These are phyloP conservation scores for Drosophila atroscutellata DNA, from an alignment of 2,888 invertebrate genomes.

Conservation along the genomic window DNA sequence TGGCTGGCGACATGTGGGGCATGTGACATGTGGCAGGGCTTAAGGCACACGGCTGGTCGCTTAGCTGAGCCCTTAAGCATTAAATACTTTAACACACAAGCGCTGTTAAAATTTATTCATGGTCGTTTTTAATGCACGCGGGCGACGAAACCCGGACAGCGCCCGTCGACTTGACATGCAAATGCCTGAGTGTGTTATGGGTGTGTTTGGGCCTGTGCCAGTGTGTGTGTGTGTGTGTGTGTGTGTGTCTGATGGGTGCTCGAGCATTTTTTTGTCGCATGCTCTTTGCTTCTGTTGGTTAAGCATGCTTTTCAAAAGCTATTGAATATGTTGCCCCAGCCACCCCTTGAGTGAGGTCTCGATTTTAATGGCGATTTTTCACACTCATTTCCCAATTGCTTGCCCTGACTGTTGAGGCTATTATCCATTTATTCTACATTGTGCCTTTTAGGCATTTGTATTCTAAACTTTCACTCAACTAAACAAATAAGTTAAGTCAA, in stretches of 20 bases:
- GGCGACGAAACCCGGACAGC: conserved; percentile 45
- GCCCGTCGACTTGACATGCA: conserved; percentile 70
- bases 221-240: conserved; percentile 10
- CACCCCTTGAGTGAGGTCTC: conserved; percentile 32
- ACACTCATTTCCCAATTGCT: conserved; percentile 64
- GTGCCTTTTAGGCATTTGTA: background rate
- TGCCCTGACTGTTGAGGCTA: conserved; percentile 15
- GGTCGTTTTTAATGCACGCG: conserved; percentile 73
- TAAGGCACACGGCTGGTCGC: conserved; percentile 75
- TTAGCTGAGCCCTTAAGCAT: conserved; percentile 76
- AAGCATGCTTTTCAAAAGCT: conserved; percentile 76
- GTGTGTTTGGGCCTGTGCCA: conserved; percentile 14
- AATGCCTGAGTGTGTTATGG: conserved; percentile 49
- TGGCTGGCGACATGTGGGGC: conserved; percentile 24
- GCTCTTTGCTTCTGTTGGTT: conserved; percentile 54
- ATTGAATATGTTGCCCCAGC: conserved; percentile 70
- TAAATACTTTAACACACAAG: conserved; percentile 80
- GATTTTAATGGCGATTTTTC: conserved; percentile 70
- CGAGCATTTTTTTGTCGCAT: conserved; percentile 48
- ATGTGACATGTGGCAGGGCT: conserved; percentile 71
- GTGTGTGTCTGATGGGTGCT: conserved; percentile 43
- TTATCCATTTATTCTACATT: conserved; percentile 6
- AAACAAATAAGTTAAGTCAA: background rate
- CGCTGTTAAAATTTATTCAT: conserved; percentile 77
- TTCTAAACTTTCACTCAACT: background rate